A percentile compares a stretch with the other conserved stretches of the same genome.
Conservation (phyloP, 2,113 vertebrate species). For the Potamarius usumacintae region DNA sequence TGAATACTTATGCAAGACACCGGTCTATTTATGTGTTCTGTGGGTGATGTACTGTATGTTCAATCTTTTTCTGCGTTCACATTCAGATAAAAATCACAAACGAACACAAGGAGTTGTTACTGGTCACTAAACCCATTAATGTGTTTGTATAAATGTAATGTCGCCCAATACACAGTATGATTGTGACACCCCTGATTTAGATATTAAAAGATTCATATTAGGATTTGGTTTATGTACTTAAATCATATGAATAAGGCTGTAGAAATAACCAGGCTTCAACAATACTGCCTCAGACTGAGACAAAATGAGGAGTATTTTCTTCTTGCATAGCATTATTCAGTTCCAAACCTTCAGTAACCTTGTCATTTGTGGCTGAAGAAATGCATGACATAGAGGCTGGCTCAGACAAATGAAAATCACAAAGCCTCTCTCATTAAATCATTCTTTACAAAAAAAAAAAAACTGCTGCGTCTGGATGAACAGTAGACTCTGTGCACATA, state of each 20-base stretch:
- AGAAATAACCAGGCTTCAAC: not conserved
- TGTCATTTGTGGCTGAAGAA: constrained; percentile 31
- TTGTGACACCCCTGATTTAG: not conserved
- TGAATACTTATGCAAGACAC: not conserved
- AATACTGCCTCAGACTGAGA: not conserved
- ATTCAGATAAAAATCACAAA: not conserved
- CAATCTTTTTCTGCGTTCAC: not conserved
- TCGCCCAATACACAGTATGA: not conserved
- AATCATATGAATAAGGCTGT: not conserved
- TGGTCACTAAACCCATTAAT: not conserved
- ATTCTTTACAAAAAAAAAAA: not conserved
- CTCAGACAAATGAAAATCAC: not conserved
- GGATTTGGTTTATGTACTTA: not conserved
- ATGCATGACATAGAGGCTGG: not conserved
- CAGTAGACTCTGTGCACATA: not conserved
- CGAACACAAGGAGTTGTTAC: not conserved
- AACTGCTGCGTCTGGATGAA: constrained; percentile 15
- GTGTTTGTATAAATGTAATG: not conserved
- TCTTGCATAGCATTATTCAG: not conserved
- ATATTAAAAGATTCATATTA: not conserved
- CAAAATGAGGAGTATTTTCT: not conserved
- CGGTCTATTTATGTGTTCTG: not conserved
- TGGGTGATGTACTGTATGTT: not conserved
- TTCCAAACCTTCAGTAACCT: not conserved
- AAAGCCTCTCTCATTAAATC: not conserved